phyloP scores from a whole-genome alignment of 2,888 invertebrate species.

The Esperia sulphurella region DNA sequence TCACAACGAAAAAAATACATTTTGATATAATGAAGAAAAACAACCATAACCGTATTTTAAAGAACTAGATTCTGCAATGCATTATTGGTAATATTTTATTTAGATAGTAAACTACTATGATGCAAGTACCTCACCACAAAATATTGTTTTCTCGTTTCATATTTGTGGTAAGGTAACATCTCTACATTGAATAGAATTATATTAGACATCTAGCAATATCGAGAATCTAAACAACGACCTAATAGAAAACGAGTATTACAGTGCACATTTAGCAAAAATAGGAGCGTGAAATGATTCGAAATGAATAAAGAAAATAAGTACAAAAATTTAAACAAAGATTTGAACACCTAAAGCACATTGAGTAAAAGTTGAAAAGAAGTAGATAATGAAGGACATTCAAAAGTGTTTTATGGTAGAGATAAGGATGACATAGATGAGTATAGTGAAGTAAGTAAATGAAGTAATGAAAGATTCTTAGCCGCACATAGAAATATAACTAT shows the following conservation, averaged over 20 bases:
- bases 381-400: not conserved
- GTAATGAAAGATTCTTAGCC: constrained; percentile 3
- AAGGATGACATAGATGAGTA: not conserved
- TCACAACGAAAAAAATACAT: too few species aligned
- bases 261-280: constrained; percentile 2
- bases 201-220: not conserved
- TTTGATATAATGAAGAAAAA: too few species aligned
- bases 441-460: not conserved
- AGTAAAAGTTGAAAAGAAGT: not conserved
- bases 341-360: constrained; percentile 35
- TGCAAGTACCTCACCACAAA: not conserved
- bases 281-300: not conserved
- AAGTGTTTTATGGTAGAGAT: not conserved
- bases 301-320: not conserved
- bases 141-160: not conserved
- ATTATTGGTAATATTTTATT: not conserved
- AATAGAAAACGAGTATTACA: not conserved
- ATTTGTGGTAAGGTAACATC: not conserved
- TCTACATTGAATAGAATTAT: not conserved
- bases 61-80: not conserved
- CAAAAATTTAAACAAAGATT: not conserved
- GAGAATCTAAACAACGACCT: not conserved
- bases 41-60: too few species aligned
- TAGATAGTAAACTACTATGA: too few species aligned
- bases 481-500: constrained; percentile 19